Base-by-base conservation (phyloP, 2,113 vertebrate genomes). In the Cyanocitta stelleri region DNA sequence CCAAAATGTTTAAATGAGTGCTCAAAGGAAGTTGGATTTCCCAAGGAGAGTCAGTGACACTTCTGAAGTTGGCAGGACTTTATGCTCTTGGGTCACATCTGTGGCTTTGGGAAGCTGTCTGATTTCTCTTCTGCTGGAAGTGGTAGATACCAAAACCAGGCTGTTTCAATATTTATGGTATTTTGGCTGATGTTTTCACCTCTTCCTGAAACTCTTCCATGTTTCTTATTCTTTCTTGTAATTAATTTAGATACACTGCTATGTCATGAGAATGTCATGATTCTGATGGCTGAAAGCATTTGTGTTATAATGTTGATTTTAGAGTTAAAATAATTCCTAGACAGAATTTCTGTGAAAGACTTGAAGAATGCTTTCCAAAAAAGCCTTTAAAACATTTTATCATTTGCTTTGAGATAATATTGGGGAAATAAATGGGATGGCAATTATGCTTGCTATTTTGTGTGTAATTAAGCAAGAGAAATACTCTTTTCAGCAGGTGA, bases 401-500 rank as follows among this genome's bases (percentile, higher is more conserved):
- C 6, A 13, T 84, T 59, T 35, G 24, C n/a, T 77, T 75, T 76
- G 75, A 89, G 62, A 23, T 68, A 58, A 66, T 30, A 54, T 1
- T 24, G 26, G 18, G 43, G 51, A 35, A 9, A 22, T 84, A 88
- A 85, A 54, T 26, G 1, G 6, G 68, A 22, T 92, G 83, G 41
- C 30, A 13, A 46, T 95, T 56, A 33, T 19, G 10, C 32, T 92
- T 7, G 10, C 54, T 85, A 19, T 32, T 90, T 89, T 89, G 24
- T 69, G n/a, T 95, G 87, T 97, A 55, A 98, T 97, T 98, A 98
- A 98, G 95, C 97, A 92, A 96, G 90, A 97, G 97, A 97, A 97
- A 97, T 98, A 84, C 95, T 98, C 85, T 98, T 96, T 97, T 96
- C 91, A 97, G 96, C 97, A 99, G 99, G 99, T 97, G 99, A 99